phyloP scores from a whole-genome alignment of 1,140 invertebrate species.

The Zaprionus davidi region DNA sequence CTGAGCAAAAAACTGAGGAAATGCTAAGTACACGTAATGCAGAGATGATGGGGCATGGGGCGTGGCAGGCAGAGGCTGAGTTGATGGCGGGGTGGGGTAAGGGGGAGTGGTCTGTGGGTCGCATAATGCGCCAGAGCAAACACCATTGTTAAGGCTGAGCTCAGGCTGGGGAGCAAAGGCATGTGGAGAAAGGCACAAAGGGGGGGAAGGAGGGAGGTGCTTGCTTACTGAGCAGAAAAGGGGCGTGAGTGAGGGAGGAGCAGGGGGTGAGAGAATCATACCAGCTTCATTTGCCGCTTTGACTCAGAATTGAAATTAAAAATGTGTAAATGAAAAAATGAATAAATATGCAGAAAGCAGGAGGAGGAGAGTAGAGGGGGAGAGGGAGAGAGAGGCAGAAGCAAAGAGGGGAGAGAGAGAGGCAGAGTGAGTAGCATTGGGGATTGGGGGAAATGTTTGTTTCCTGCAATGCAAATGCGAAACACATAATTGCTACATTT shows the following conservation, averaged over 20 bases:
- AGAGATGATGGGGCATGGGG: background rate
- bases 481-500: conserved; percentile 76
- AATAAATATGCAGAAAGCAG: conserved; percentile 68
- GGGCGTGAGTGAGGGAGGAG: background rate
- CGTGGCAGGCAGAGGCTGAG: background rate
- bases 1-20: conserved; percentile 63
- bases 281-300: conserved; percentile 50
- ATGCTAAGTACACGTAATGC: conserved; percentile 72
- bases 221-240: conserved; percentile 41
- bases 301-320: conserved; percentile 74
- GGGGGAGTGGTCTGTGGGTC: background rate
- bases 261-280: conserved; percentile 14
- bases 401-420: background rate
- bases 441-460: background rate
- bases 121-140: conserved; percentile 9
- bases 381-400: background rate
- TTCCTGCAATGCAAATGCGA: conserved; percentile 34
- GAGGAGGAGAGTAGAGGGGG: no score
- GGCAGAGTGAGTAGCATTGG: background rate
- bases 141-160: background rate
- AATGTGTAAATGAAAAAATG: conserved; percentile 80
- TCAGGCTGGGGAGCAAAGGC: conserved; percentile 23
- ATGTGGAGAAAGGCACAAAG: conserved; percentile 37
- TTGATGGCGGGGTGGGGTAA: background rate
- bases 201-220: background rate